Evolutionary conservation across 2,888 invertebrate genomes (phyloP).

Genomic region (Nephrotoma flavescens): DNA sequence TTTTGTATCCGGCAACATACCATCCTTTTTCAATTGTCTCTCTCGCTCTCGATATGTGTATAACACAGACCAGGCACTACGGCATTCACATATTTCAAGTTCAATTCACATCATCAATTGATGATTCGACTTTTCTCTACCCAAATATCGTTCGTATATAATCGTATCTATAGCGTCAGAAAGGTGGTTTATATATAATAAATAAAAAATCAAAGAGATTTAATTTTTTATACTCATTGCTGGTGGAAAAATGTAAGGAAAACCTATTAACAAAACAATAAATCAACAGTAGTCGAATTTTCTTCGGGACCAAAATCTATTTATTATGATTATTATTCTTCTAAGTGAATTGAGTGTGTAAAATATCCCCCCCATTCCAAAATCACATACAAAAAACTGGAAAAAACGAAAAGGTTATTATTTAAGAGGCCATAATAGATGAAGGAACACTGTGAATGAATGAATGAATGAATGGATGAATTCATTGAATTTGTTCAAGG

Average conservation of each 20-base stretch:
- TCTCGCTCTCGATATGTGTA: background rate
- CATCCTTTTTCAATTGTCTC: background rate
- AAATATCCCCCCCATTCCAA: background rate
- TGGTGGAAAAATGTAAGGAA: background rate
- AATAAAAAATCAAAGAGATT: background rate
- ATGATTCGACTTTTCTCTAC: background rate
- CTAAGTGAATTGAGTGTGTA: background rate
- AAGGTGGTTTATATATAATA: background rate
- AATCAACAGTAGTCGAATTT: background rate
- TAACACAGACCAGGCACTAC: background rate
- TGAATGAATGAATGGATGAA: background rate
- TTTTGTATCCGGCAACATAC: background rate
- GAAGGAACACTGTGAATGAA: background rate
- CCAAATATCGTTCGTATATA: background rate
- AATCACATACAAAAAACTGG: background rate
- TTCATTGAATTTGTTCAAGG: background rate
- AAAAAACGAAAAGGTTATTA: background rate
- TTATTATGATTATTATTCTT: background rate
- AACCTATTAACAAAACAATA: background rate
- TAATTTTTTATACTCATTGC: background rate
- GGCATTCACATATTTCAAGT: background rate
- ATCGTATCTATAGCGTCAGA: background rate
- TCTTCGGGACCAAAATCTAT: background rate
- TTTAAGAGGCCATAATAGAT: background rate
- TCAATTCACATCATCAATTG: background rate